Percentiles rank a stretch among this genome's conserved stretches.
Conservation (phyloP, 2,888 invertebrate species). For the Cataglyphis cursor region DNA sequence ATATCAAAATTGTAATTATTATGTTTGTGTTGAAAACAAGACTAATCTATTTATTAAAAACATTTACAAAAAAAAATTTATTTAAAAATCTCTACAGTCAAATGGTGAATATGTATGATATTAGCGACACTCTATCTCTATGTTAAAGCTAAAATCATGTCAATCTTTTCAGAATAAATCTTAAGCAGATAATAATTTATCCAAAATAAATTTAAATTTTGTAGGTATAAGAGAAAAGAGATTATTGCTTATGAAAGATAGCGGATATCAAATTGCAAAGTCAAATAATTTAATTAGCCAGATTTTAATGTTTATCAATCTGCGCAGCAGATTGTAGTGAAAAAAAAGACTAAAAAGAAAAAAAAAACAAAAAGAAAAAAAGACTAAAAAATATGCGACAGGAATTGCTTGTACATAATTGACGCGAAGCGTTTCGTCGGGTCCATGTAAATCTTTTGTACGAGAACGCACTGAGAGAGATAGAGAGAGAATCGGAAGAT, state of each 20-base stretch:
- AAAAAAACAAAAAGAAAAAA: neutral
- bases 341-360: neutral
- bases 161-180: neutral
- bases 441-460: slow-evolving; percentile 24
- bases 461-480: neutral
- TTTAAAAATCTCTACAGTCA: neutral
- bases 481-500: slow-evolving; percentile 17
- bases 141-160: neutral
- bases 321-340: neutral
- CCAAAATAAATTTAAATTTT: neutral
- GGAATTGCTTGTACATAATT: slow-evolving; percentile 17
- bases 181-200: neutral
- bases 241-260: neutral
- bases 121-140: neutral
- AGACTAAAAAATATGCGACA: neutral
- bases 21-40: neutral
- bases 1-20: neutral
- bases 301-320: neutral
- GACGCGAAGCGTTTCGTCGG: neutral
- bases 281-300: neutral
- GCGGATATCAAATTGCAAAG: neutral
- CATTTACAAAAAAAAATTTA: neutral
- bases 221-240: neutral
- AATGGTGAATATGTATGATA: neutral
- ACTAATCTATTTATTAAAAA: neutral